Evolutionary conservation across 2,113 vertebrate species (phyloP), one percentile per base, ranked within the genome.

Genomic region (Zosterops japonicus): DNA sequence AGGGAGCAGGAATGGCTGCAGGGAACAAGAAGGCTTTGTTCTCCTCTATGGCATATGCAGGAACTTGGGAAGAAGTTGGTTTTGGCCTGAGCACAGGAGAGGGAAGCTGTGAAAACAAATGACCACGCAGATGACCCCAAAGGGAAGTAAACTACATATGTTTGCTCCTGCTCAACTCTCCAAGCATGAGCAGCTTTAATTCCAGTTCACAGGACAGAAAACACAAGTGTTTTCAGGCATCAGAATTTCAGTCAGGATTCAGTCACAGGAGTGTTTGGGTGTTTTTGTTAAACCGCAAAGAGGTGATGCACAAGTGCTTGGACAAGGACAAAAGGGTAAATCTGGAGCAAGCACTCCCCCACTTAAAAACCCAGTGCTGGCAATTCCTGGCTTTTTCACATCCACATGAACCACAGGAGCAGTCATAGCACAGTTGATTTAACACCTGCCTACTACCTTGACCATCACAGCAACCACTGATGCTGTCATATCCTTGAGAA

Each of bases 11-110:
- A 70, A 28, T 1, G 25, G 74, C 89, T 76, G 63, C 27, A 9
- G 59, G 57, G 33, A 88, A 85, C 67, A 95, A 65, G 60, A 16
- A 22, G 2, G 64, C 47, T 96, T 96, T 96, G 92, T 94, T 91
- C 85, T 80, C 59, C n/a, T 59, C 76, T 28, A 33, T 46, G 68
- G 29, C 50, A 9, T 3, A n/a, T 0, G 19, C 44, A 59, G 82
- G 64, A 81, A 55, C 60, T 80, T 39, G 31, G 71, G 64, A 94
- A 86, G 55, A 88, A 92, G 95, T 81, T 96, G 71, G 35, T 90
- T 96, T 95, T 94, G 96, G 95, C 92, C 44, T 0, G 0, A 88
- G 52, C 24, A 64, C 12, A 16, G 55, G 65, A 81, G 44, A 74
- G 21, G 42, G 75, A 95, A 42, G 69, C 70, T 87, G 65, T 39